Conservation (phyloP, 2,888 invertebrate genomes). For the Deilephila porcellus region DNA sequence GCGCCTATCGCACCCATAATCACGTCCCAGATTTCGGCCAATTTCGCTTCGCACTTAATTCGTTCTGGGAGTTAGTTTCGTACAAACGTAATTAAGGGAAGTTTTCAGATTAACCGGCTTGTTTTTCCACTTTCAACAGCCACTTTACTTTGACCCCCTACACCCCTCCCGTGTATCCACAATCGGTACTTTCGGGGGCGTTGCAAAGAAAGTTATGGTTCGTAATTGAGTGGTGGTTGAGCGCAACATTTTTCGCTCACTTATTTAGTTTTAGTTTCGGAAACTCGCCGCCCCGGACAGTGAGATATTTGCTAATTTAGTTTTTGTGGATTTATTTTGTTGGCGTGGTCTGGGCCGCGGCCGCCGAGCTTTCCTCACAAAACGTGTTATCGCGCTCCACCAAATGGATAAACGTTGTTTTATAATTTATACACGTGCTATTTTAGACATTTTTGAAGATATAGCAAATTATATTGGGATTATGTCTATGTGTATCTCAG, state of each 20-base stretch:
- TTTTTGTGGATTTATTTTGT: constrained; percentile 79
- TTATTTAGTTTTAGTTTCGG: constrained; percentile 78
- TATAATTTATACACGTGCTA: not conserved
- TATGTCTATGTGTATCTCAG: no score
- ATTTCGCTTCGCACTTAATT: constrained; percentile 74
- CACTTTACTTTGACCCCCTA: constrained; percentile 50
- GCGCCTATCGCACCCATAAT: constrained; percentile 50
- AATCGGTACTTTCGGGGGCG: constrained; percentile 34
- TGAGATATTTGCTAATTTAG: constrained; percentile 81
- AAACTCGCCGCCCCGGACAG: constrained; percentile 71
- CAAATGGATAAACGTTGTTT: constrained; percentile 10
- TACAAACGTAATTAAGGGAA: constrained; percentile 81
- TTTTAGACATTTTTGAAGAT: not conserved
- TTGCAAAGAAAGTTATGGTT: constrained; percentile 41
- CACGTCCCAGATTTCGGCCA: constrained; percentile 69
- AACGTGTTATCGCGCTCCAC: constrained; percentile 9
- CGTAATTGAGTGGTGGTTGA: constrained; percentile 56
- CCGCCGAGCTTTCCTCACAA: constrained; percentile 5
- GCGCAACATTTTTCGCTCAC: constrained; percentile 75
- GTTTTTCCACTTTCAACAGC: constrained; percentile 73
- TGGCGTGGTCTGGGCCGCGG: constrained; percentile 43
- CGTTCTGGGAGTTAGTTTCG: constrained; percentile 79
- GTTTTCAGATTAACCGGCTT: constrained; percentile 79
- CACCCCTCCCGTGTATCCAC: constrained; percentile 33
- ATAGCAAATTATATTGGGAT: not conserved